A percentile compares a stretch with the other conserved stretches of the same genome.
phyloP scores from a whole-genome alignment of 2,797 vertebrate species.

The Intellagama lesueurii region DNA sequence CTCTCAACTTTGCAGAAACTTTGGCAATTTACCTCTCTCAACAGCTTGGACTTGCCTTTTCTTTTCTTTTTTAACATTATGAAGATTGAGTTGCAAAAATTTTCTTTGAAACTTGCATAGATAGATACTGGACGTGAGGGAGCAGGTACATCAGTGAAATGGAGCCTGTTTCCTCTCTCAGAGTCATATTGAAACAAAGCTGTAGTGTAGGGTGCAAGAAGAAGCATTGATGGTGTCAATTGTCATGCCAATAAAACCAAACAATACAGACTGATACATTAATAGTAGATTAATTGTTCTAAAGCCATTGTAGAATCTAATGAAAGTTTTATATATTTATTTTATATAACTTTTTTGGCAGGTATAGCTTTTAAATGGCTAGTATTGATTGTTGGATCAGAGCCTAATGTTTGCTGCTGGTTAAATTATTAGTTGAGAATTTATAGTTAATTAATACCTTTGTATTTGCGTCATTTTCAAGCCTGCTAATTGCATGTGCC shows the following conservation, averaged over 20 bases:
- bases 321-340: slow-evolving; percentile 75
- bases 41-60: slow-evolving; percentile 17
- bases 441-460: slow-evolving; percentile 75
- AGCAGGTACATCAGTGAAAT: not conserved
- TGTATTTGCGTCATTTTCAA: slow-evolving; percentile 68
- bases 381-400: slow-evolving; percentile 75
- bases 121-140: slow-evolving; percentile 17
- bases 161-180: not conserved
- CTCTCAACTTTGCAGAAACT: slow-evolving; percentile 29
- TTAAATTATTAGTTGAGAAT: slow-evolving; percentile 69
- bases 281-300: slow-evolving; percentile 72
- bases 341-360: slow-evolving; percentile 77
- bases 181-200: slow-evolving; percentile 7
- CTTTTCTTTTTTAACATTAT: slow-evolving; percentile 30
- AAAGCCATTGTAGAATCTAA: slow-evolving; percentile 73
- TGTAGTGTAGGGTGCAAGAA: slow-evolving; percentile 19
- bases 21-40: not conserved
- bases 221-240: slow-evolving; percentile 18
- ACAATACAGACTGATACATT: slow-evolving; percentile 54
- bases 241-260: slow-evolving; percentile 4
- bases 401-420: slow-evolving; percentile 70
- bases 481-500: slow-evolving; percentile 63
- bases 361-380: slow-evolving; percentile 63
- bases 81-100: slow-evolving; percentile 5
- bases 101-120: not conserved